Conservation (phyloP, 1,140 invertebrate genomes). For the Pantala flavescens region DNA sequence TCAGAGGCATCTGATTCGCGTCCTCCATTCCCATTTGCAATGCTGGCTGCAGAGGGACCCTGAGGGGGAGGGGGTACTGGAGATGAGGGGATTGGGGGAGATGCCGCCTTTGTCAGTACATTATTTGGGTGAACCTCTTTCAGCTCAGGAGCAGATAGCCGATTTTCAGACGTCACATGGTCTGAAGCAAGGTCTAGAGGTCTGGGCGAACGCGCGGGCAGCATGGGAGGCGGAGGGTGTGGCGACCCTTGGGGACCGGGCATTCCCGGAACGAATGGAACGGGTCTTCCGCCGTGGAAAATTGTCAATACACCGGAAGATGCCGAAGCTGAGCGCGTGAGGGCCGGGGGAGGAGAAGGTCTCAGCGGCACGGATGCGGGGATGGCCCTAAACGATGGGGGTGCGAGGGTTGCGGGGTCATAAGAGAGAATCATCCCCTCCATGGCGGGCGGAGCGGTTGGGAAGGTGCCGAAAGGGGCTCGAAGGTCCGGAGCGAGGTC, state of each 20-base stretch:
- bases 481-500: conserved; percentile 37
- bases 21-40: not conserved
- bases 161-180: conserved; percentile 23
- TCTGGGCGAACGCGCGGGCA: conserved; percentile 15
- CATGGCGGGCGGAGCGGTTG: conserved; percentile 3
- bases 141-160: not conserved
- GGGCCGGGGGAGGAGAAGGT: conserved; percentile 32
- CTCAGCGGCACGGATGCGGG: not conserved
- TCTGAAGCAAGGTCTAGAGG: conserved; percentile 20
- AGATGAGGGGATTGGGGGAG: not conserved
- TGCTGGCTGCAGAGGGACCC: not conserved
- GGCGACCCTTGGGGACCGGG: conserved; percentile 48
- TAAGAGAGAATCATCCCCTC: not conserved
- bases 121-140: not conserved
- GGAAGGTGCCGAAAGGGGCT: conserved; percentile 22
- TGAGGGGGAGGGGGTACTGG: not conserved
- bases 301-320: conserved; percentile 26
- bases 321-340: conserved; percentile 22
- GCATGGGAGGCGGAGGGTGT: not conserved
- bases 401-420: not conserved
- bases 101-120: not conserved
- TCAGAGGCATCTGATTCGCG: conserved; percentile 32
- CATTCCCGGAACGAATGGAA: conserved; percentile 75
- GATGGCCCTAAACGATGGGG: not conserved
- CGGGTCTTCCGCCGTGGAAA: conserved; percentile 53